phyloP scores from a whole-genome alignment of 53 echinoderm and acorn worm genomes.

The Mesocentrotus franciscanus region DNA sequence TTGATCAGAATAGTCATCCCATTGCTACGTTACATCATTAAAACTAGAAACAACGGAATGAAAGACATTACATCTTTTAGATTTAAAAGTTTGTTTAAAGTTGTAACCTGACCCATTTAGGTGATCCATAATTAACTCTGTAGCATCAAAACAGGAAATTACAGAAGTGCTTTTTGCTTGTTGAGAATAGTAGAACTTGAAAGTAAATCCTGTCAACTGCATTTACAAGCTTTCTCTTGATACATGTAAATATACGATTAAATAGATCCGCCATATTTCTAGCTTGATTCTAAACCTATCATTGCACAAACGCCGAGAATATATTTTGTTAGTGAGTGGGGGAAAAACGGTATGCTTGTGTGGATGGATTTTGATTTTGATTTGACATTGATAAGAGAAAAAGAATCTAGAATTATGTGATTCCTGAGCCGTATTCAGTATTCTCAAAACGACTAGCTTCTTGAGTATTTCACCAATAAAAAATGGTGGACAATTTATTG shows the following conservation, averaged over 20 bases:
- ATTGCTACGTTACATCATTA: background rate
- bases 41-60: background rate
- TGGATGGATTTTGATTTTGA: background rate
- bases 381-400: constrained; percentile 20
- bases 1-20: background rate
- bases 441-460: constrained; percentile 28
- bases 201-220: background rate
- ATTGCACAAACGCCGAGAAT: constrained; percentile 24
- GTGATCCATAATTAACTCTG: background rate
- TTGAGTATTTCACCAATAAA: constrained; percentile 36
- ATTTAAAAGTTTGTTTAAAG: background rate
- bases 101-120: background rate
- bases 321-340: constrained; percentile 3
- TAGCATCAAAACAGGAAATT: background rate
- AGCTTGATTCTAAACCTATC: background rate
- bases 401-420: constrained; percentile 43
- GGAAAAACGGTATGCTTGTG: background rate
- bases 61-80: background rate
- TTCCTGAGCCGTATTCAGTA: constrained; percentile 68
- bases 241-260: constrained; percentile 33
- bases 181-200: background rate
- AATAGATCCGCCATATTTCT: background rate
- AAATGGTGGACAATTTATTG: constrained; percentile 16
- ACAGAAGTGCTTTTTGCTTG: background rate
- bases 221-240: background rate